Evolutionary conservation across 1,140 invertebrate genomes (phyloP).

Genomic region (Atta cephalotes): DNA sequence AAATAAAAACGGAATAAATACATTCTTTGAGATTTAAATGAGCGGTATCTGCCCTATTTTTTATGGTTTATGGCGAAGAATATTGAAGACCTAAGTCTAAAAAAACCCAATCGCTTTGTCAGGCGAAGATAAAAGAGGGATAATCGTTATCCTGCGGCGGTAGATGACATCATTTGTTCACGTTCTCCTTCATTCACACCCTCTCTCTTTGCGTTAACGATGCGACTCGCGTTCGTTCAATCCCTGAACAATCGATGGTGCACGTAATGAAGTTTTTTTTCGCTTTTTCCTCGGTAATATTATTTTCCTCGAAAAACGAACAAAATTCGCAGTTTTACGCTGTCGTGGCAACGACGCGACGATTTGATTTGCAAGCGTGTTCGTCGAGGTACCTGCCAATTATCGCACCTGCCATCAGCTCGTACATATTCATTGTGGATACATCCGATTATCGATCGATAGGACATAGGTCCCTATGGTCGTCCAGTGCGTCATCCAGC

Average conservation of each 20-base stretch:
- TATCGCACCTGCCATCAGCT: conserved; percentile 7
- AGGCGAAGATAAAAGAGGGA: not conserved
- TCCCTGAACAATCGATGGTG: not conserved
- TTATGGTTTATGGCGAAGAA: not conserved
- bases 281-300: not conserved
- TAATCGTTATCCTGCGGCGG: not conserved
- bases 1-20: not conserved
- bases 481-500: conserved; percentile 3
- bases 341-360: not conserved
- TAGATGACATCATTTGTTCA: conserved; percentile 19
- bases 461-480: not conserved
- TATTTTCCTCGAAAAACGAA: not conserved
- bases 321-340: not conserved
- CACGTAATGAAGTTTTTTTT: not conserved
- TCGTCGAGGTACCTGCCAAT: conserved; percentile 10
- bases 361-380: not conserved
- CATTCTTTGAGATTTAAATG: not conserved
- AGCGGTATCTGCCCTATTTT: not conserved
- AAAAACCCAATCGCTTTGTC: not conserved
- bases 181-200: conserved; percentile 8
- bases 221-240: conserved; percentile 29
- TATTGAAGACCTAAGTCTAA: not conserved
- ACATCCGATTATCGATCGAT: conserved; percentile 30
- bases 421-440: conserved; percentile 17
- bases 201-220: not conserved